phyloP scores from a whole-genome alignment of 2,797 vertebrate species.

The Silurus lanzhouensis region DNA sequence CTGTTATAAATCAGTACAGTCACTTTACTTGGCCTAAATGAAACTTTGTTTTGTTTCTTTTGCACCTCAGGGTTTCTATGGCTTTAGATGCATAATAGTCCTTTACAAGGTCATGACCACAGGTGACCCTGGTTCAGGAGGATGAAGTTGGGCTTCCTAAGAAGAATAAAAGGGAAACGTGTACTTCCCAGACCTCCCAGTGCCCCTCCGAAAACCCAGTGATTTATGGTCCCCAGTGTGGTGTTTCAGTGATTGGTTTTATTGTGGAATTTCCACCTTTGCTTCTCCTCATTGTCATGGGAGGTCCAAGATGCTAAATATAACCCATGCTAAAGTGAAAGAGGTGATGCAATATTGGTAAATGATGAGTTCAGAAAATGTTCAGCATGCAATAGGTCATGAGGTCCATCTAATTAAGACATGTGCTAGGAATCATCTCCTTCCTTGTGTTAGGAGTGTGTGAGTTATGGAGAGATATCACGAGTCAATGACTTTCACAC shows the following conservation, averaged over 20 bases:
- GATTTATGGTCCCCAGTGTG: slow-evolving; percentile 74
- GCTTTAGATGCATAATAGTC: slow-evolving; percentile 70
- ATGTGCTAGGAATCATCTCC: slow-evolving; percentile 39
- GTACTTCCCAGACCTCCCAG: slow-evolving; percentile 81
- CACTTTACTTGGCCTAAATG: slow-evolving; percentile 21
- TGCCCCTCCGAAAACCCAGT: slow-evolving; percentile 64
- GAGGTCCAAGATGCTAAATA: slow-evolving; percentile 62
- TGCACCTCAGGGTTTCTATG: slow-evolving; percentile 61
- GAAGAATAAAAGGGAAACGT: slow-evolving; percentile 79
- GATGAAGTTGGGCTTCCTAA: slow-evolving; percentile 73
- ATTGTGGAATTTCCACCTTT: slow-evolving; percentile 77
- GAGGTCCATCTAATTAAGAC: slow-evolving; percentile 57
- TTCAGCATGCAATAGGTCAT: slow-evolving; percentile 54
- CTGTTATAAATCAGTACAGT: slow-evolving; percentile 42
- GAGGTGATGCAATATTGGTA: slow-evolving; percentile 52
- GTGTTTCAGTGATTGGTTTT: slow-evolving; percentile 76
- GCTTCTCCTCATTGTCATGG: slow-evolving; percentile 63
- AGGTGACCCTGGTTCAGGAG: slow-evolving; percentile 68
- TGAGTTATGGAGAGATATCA: slow-evolving; percentile 50
- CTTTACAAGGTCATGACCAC: slow-evolving; percentile 72
- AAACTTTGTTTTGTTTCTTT: slow-evolving; percentile 44
- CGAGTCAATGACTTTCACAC: slow-evolving; percentile 52
- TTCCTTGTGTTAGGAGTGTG: slow-evolving; percentile 45
- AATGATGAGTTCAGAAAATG: slow-evolving; percentile 54
- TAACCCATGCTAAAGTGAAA: slow-evolving; percentile 48